Base-by-base conservation (phyloP, 1,140 invertebrate species). In the Drosophila littoralis region DNA sequence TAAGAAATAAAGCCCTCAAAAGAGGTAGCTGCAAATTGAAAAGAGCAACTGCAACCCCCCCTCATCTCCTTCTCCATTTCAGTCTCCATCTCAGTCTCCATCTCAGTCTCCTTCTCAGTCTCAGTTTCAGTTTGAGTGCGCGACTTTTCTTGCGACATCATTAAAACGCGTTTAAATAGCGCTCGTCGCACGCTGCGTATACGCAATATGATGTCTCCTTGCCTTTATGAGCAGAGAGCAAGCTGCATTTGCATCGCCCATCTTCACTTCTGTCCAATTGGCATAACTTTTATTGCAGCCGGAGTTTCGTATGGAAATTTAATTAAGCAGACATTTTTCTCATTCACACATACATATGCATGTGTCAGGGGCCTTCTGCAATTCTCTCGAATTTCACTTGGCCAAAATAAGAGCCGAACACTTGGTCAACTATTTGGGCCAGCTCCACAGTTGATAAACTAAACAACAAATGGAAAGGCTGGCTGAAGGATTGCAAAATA, bases 121-220 rank as follows among this genome's bases (percentile, higher is more conserved):
- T 63, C 43, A 40, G 28, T 32, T 51, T 42, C 38, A 42, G 7
- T 55, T 43, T 60, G 54, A 71, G 43, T 50, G 36, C 50, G n/a
- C 40, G 45, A 35, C 28, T 58, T 38, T 22, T 13, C 33, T 57
- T 65, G 48, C 64, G 48, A 43, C 66, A 74, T 80, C 84, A 80
- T 89, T 89, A 88, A 89, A 80, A 75, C 48, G 58, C 55, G 55
- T 84, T 88, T 83, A 88, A 84, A 75, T 84, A 73, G 74, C 59
- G 57, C 51, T 36, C 65, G 65, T 45, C 69, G 66, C 76, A 74
- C 61, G 35, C 58, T 76, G 82, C 75, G 82, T 81, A 82, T 79
- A 67, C 72, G 82, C 61, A 79, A 79, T 65, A 38, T 68, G 36
- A 51, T 57, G 36, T 60, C 63, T 43, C 60, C 63, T 75, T 77